These are phyloP conservation scores for Diaphora mendica DNA, from an alignment of 2,888 invertebrate species.

Conservation along the genomic window DNA sequence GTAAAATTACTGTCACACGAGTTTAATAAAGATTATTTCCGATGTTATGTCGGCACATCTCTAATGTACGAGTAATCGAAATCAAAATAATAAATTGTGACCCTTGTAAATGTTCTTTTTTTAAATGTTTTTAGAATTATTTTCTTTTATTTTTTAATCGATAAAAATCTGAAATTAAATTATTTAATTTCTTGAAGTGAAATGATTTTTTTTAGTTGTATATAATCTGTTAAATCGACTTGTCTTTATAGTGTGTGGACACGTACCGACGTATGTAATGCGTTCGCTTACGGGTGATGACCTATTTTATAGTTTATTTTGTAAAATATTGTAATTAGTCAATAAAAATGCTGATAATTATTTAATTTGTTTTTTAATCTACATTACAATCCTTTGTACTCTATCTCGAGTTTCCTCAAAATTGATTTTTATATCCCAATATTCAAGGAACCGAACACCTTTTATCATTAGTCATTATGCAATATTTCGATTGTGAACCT, in stretches of 20 bases:
- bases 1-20: neutral
- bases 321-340: conserved; percentile 63
- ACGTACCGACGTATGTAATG: conserved; percentile 11
- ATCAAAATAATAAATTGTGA: neutral
- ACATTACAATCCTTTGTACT: neutral
- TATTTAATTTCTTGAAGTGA: neutral
- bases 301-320: conserved; percentile 59
- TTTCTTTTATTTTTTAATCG: neutral
- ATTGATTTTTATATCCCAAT: neutral
- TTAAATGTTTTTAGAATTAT: neutral
- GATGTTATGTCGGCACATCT: neutral
- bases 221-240: conserved; percentile 10
- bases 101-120: neutral
- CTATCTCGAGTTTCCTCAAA: neutral
- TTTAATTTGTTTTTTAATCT: conserved; percentile 12
- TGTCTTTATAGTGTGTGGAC: conserved; percentile 3
- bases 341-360: conserved; percentile 55
- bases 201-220: conserved; percentile 8
- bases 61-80: neutral
- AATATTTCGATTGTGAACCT: too few species aligned
- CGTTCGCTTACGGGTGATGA: conserved; percentile 46
- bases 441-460: neutral
- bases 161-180: neutral
- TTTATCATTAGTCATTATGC: neutral
- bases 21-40: neutral